phyloP scores from a whole-genome alignment of 2,797 vertebrate species.

The Selene dorsalis region DNA sequence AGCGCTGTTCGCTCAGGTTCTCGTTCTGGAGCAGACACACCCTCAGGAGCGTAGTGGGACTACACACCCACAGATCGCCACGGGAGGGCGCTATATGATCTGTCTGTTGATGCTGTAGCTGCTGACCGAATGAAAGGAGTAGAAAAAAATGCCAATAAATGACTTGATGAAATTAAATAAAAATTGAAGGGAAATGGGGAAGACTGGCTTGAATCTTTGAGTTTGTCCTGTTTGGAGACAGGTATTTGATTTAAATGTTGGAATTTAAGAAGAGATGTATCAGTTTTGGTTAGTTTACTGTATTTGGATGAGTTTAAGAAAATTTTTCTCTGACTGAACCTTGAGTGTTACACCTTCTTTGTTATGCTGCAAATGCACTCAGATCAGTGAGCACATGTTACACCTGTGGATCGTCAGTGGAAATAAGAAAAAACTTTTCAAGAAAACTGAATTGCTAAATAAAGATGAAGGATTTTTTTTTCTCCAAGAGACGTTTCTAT shows the following conservation, averaged over 20 bases:
- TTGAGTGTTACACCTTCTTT: not conserved
- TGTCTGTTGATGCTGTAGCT: slow-evolving; percentile 46
- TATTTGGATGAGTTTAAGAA: not conserved
- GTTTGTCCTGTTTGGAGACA: slow-evolving; percentile 5
- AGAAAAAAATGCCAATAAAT: slow-evolving; percentile 57
- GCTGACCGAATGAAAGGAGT: slow-evolving; percentile 47
- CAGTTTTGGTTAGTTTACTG: not conserved
- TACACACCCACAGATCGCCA: slow-evolving; percentile 50
- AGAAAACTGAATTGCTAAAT: not conserved
- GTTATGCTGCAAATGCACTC: not conserved
- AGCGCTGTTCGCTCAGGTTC: slow-evolving; percentile 71
- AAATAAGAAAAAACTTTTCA: slow-evolving; percentile 5
- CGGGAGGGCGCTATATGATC: slow-evolving; percentile 66
- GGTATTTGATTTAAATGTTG: not conserved
- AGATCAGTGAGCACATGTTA: not conserved
- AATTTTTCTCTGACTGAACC: not conserved
- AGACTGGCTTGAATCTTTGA: slow-evolving; percentile 29
- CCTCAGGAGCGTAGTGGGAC: slow-evolving; percentile 28
- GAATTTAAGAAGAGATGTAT: not conserved
- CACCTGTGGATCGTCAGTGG: not conserved
- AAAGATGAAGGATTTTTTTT: slow-evolving; percentile 5
- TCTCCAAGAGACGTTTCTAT: slow-evolving; percentile 29
- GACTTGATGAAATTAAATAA: slow-evolving; percentile 71
- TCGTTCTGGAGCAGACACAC: slow-evolving; percentile 63
- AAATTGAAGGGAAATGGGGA: slow-evolving; percentile 53